Percentiles rank a stretch among this genome's conserved stretches.
Conservation (phyloP, 2,888 invertebrate genomes). For the Strigamia crassipes region DNA sequence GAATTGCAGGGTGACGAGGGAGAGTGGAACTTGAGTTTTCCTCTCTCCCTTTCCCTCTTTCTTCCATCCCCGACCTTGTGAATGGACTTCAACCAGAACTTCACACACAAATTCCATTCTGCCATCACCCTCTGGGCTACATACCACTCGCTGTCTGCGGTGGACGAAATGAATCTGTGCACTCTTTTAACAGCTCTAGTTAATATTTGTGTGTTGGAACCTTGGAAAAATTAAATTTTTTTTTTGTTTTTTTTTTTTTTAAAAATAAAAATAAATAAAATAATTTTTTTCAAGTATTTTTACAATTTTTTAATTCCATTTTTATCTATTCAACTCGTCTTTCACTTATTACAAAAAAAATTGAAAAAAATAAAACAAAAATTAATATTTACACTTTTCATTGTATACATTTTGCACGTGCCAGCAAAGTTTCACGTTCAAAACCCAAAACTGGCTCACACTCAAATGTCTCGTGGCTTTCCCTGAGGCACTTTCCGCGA, state of each 20-base stretch:
- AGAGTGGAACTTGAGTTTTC: background rate
- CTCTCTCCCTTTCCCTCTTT: background rate
- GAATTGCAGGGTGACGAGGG: background rate
- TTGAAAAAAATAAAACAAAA: background rate
- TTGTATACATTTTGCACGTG: slow-evolving; percentile 17
- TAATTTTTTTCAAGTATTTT: background rate
- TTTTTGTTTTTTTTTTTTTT: too few relatives aligned
- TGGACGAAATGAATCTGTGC: background rate
- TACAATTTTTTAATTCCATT: slow-evolving; percentile 3
- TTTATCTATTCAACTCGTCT: background rate
- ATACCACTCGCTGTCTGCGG: background rate
- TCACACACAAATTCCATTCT: slow-evolving; percentile 33
- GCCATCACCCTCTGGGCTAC: background rate
- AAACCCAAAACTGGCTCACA: background rate
- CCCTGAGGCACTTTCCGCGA: slow-evolving; percentile 40
- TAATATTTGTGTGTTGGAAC: too few relatives aligned
- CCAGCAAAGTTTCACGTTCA: background rate
- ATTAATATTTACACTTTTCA: slow-evolving; percentile 3
- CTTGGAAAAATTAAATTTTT: background rate
- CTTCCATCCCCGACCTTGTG: slow-evolving; percentile 22
- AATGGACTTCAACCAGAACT: slow-evolving; percentile 37
- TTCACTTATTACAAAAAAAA: background rate
- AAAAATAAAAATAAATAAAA: too few relatives aligned
- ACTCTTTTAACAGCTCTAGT: background rate
- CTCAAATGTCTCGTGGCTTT: slow-evolving; percentile 29